These are phyloP conservation scores for Thysanoteuthis rhombus DNA, from an alignment of 2,888 invertebrate genomes.

Conservation along the genomic window DNA sequence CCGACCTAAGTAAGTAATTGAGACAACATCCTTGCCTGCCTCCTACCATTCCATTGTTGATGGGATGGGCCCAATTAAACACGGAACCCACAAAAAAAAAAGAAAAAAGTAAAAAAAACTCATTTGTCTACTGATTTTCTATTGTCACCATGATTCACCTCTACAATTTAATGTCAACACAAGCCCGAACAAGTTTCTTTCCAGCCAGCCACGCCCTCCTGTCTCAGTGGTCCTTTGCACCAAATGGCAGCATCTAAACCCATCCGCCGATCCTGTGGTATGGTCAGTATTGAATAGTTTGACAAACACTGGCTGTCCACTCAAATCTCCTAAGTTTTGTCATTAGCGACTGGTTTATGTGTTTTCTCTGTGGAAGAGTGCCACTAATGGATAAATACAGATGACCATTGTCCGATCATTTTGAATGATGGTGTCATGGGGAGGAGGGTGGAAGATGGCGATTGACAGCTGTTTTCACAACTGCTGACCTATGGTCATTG, in stretches of 20 bases:
- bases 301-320: neutral
- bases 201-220: neutral
- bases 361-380: neutral
- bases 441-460: neutral
- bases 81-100: neutral
- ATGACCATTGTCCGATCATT: neutral
- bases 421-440: neutral
- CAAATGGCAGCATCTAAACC: neutral
- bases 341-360: neutral
- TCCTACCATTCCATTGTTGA: neutral
- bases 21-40: neutral
- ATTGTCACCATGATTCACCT: neutral
- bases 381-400: neutral
- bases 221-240: neutral
- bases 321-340: neutral
- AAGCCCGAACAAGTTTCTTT: neutral
- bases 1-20: neutral
- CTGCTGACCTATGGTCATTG: neutral
- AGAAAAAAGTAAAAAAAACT: neutral
- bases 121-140: neutral
- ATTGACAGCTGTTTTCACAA: neutral
- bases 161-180: neutral
- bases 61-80: neutral
- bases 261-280: neutral
- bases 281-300: neutral